Percentiles rank a stretch among this genome's conserved stretches.
Conservation (phyloP, 2,797 vertebrate species). For the Columba guinea region DNA sequence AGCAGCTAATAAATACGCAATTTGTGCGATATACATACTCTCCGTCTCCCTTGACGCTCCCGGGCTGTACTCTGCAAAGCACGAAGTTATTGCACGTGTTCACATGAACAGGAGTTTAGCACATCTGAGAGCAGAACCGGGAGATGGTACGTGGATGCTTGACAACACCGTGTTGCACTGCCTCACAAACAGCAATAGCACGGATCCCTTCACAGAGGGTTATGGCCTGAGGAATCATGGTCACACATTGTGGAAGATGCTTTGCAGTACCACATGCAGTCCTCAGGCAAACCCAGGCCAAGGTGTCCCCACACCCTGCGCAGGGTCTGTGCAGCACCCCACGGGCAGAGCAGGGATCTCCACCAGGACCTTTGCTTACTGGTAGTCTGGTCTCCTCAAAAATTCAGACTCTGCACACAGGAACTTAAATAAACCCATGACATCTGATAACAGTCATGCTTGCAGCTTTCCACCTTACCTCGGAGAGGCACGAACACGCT, state of each 20-base stretch:
- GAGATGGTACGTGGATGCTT: fast-evolving
- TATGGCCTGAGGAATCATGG: neutral
- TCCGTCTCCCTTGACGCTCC: neutral
- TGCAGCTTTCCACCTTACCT: neutral
- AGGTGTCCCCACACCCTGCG: fast-evolving
- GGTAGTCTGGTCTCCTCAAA: neutral
- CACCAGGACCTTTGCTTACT: neutral
- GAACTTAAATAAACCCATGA: neutral
- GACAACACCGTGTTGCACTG: neutral
- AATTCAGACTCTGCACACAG: neutral
- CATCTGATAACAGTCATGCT: neutral
- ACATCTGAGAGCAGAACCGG: neutral
- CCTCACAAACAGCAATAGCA: neutral
- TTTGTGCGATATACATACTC: neutral
- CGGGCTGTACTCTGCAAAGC: neutral
- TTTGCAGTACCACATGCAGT: neutral
- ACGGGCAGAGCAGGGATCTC: neutral
- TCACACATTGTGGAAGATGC: slow-evolving; percentile 21
- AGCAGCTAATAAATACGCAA: slow-evolving; percentile 52
- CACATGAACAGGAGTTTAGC: fast-evolving
- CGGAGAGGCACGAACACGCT: fast-evolving
- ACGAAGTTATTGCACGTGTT: fast-evolving
- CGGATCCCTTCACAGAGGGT: neutral
- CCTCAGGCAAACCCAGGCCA: neutral
- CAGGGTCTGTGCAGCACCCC: neutral